These are phyloP conservation scores for Arctia plantaginis DNA, from an alignment of 2,888 invertebrate species.

Conservation along the genomic window DNA sequence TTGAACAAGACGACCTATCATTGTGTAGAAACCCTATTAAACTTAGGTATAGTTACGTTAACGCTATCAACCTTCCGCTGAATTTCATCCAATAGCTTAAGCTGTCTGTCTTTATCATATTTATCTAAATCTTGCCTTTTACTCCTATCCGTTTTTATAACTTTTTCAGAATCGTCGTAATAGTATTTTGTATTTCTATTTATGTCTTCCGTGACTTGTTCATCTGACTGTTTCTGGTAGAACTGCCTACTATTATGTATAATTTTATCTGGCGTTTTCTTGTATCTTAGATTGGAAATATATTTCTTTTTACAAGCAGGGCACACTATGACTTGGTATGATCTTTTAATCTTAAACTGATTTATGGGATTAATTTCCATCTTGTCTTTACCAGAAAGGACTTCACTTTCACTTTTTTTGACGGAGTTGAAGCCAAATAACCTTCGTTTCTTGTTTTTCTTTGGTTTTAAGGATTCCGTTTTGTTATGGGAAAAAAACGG, in stretches of 20 bases:
- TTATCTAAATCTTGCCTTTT: background rate
- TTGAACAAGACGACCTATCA: background rate
- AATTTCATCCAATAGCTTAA: constrained; percentile 13
- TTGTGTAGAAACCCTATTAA: background rate
- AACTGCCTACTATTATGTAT: constrained; percentile 20
- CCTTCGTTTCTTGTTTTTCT: constrained; percentile 63
- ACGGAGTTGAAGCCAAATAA: constrained; percentile 49
- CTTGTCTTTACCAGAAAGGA: background rate
- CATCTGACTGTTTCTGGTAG: constrained; percentile 11
- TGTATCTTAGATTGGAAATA: constrained; percentile 4
- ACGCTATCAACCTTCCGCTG: constrained; percentile 19
- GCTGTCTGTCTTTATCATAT: constrained; percentile 5
- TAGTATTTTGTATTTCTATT: constrained; percentile 1
- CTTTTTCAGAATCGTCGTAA: background rate
- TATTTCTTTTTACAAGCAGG: constrained; percentile 10
- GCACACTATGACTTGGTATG: constrained; percentile 1
- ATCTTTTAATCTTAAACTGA: constrained; percentile 11
- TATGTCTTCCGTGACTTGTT: constrained; percentile 3
- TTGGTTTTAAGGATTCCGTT: constrained; percentile 47
- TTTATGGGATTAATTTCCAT: background rate
- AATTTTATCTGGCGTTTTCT: constrained; percentile 16
- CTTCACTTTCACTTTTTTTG: background rate
- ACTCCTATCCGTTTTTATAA: background rate
- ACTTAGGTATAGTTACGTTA: constrained; percentile 10
- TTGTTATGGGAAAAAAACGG: constrained; percentile 80